A percentile compares a stretch with the other conserved stretches of the same genome.
phyloP scores from a whole-genome alignment of 2,113 vertebrate genomes.

The Catharus bicknelli region DNA sequence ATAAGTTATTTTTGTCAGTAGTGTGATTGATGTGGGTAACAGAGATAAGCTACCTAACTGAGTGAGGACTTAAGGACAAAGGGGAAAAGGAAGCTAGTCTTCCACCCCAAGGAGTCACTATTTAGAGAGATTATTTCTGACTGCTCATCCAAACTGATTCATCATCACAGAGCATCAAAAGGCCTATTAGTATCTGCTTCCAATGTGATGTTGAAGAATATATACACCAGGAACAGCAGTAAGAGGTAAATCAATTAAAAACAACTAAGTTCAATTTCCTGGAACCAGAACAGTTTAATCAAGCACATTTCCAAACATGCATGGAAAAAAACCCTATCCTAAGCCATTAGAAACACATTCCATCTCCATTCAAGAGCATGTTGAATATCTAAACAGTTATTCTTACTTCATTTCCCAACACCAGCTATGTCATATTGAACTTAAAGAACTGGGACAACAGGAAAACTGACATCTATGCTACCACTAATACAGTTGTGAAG shows the following conservation, averaged over 20 bases:
- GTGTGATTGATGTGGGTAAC: background rate
- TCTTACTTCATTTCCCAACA: background rate
- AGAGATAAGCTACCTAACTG: background rate
- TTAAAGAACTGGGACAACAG: background rate
- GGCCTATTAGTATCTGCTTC: background rate
- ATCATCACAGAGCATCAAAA: background rate
- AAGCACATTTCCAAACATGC: background rate
- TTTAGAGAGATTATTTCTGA: background rate
- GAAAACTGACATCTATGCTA: background rate
- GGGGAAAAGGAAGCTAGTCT: background rate
- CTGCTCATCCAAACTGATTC: background rate
- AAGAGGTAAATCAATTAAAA: background rate
- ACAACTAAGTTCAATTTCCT: background rate
- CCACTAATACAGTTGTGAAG: background rate
- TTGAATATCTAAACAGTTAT: background rate
- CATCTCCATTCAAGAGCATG: accelerated
- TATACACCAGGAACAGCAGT: background rate
- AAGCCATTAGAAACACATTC: background rate
- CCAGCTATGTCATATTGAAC: background rate
- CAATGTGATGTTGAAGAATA: background rate
- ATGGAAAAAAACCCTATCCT: background rate
- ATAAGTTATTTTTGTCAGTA: background rate
- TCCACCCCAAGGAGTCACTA: background rate
- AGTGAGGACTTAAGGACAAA: background rate
- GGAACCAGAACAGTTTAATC: background rate